Evolutionary conservation across 2,888 invertebrate species (phyloP).

Genomic region (Hirudinaria manillensis): DNA sequence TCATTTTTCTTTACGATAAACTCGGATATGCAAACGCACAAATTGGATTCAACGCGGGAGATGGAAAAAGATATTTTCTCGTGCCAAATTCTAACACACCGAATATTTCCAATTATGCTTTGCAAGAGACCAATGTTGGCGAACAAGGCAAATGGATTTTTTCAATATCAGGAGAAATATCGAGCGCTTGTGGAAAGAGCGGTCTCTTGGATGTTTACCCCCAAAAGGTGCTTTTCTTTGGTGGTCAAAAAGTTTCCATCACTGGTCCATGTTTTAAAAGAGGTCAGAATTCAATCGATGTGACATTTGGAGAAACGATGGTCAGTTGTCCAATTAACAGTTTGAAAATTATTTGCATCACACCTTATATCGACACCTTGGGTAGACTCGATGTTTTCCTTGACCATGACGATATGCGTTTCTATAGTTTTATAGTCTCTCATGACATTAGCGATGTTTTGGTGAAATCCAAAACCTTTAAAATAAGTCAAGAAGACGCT

Average conservation of each 20-base stretch:
- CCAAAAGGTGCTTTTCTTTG: constrained; percentile 22
- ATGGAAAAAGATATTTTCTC: constrained; percentile 24
- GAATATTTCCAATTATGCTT: constrained; percentile 18
- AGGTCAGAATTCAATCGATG: background rate
- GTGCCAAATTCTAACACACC: constrained; percentile 21
- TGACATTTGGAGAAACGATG: constrained; percentile 5
- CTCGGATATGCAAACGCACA: constrained; percentile 22
- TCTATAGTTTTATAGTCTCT: constrained; percentile 1
- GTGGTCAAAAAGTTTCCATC: constrained; percentile 20
- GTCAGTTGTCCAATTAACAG: constrained; percentile 1
- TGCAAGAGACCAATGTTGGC: constrained; percentile 25
- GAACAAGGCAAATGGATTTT: constrained; percentile 32
- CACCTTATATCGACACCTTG: constrained; percentile 20
- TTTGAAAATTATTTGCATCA: constrained; percentile 13
- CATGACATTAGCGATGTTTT: background rate
- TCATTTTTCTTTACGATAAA: constrained; percentile 24
- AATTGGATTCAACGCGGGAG: constrained; percentile 31
- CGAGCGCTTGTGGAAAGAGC: constrained; percentile 5
- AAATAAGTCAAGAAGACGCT: background rate
- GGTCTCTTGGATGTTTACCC: constrained; percentile 28
- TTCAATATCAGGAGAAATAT: constrained; percentile 28
- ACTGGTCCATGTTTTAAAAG: constrained; percentile 28
- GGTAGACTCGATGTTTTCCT: constrained; percentile 12
- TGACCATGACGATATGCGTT: background rate
- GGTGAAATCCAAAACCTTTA: background rate